Conservation (phyloP, 2,888 invertebrate species). For the Acheta domesticus region DNA sequence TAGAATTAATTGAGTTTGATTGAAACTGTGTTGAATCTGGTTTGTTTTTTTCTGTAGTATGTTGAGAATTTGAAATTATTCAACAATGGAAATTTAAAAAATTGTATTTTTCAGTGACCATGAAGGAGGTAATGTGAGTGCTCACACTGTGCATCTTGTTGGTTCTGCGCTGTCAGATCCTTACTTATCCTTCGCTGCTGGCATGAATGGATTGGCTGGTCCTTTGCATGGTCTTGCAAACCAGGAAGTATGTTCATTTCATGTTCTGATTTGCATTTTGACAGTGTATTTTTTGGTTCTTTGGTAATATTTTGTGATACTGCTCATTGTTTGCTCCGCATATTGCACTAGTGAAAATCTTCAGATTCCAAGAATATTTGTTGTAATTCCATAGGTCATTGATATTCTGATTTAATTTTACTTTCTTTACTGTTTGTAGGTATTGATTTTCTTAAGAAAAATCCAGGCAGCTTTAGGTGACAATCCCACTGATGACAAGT, state of each 20-base stretch:
- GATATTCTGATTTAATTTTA: too few species aligned
- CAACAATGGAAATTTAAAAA: too few species aligned
- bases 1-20: too few species aligned
- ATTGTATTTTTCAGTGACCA: constrained; percentile 67
- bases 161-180: constrained; percentile 93
- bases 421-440: constrained; percentile 52
- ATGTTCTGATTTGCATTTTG: neutral
- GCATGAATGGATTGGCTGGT: constrained; percentile 91
- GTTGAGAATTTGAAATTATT: too few species aligned
- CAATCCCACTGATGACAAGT: constrained; percentile 80
- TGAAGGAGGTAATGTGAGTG: constrained; percentile 95
- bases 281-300: neutral
- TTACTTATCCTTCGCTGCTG: constrained; percentile 87
- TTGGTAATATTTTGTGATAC: neutral
- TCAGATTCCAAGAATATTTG: too few species aligned
- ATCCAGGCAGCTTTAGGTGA: constrained; percentile 81
- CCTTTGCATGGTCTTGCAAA: constrained; percentile 95
- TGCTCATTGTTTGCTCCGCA: neutral
- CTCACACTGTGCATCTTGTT: constrained; percentile 90
- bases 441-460: constrained; percentile 90
- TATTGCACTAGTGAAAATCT: too few species aligned
- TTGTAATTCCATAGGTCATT: too few species aligned
- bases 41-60: too few species aligned
- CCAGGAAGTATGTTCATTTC: constrained; percentile 63
- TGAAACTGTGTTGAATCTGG: too few species aligned